Evolutionary conservation across 2,888 invertebrate genomes (phyloP), one percentile per base, ranked within the genome.

Genomic region (Calameuta filiformis): DNA sequence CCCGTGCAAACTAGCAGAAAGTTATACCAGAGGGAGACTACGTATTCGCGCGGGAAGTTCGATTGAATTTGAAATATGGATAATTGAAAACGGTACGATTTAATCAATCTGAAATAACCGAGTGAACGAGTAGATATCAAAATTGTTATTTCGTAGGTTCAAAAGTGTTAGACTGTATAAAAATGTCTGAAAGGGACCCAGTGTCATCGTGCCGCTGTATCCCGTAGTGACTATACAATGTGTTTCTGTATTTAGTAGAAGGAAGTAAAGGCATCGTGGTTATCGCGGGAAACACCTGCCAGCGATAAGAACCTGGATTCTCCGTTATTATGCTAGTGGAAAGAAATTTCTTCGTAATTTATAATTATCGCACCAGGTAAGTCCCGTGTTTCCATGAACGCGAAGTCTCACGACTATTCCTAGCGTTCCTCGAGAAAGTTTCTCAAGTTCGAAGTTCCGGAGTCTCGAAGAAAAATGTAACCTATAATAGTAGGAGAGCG

Each of bases 221-320:
- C 23, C 56, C 23, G 9, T 2, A 56, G 23, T 56, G 56, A 9
- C 23, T 23, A 4, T 56, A 56, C 9, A 23, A 23, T 40, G 40
- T 40, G 40, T 40, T 40, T 40, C 15, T 40, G 40, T 40, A 40
- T 15, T 40, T 40, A 56, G 40, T 56, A 56, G 56, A 23, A 56
- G 9, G 56, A 56, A 56, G 23, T 56, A 23, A 56, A 56, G 23
- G 23, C 56, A 2, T 56, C 9, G 23, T 56, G 68, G 31, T 77
- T 77, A 73, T 73, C 73, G 34, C 73, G 56, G 68, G 77, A 77
- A 77, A 77, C 77, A 77, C 77, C 77, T 77, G 77, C 68, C 34
- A 73, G n/a, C 30, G 77, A 77, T 77, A 77, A 76, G 76, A 71
- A 34, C 73, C 73, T 77, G 35, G 73, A 77, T 23, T 56, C 56